These are phyloP conservation scores for Neodontobutis hainanensis DNA, from an alignment of 2,113 vertebrate genomes.

Conservation along the genomic window DNA sequence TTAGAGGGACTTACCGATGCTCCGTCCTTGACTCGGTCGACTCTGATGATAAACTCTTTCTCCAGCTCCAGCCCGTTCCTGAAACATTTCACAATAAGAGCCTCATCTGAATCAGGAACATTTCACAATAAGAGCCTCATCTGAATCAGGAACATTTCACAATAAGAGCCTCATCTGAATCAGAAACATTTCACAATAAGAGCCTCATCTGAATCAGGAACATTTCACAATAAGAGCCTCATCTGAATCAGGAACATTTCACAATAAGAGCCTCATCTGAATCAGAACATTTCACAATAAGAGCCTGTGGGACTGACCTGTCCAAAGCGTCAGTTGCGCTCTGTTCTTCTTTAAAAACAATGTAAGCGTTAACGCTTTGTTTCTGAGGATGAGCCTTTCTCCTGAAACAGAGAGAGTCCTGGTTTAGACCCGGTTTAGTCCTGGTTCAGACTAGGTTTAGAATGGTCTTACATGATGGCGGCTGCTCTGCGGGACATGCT, in stretches of 20 bases:
- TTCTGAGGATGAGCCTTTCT: conserved; percentile 86
- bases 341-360: conserved; percentile 88
- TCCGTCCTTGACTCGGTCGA: conserved; percentile 82
- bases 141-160: no score
- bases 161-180: no score
- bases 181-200: no score
- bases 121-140: no score
- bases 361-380: conserved; percentile 89
- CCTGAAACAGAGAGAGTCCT: conserved; percentile 64
- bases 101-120: fast-evolving
- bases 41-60: conserved; percentile 85
- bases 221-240: not conserved
- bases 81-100: conserved; percentile 5
- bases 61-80: conserved; percentile 91
- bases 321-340: conserved; percentile 80
- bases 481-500: conserved; percentile 86
- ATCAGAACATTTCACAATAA: not conserved
- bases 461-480: conserved; percentile 85
- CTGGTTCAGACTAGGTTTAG: not conserved
- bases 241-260: not conserved
- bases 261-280: not conserved
- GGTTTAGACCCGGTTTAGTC: not conserved
- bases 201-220: not conserved
- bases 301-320: conserved; percentile 71
- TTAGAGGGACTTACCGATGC: conserved; percentile 10